These are phyloP conservation scores for Ploceus nigricollis DNA, from an alignment of 2,113 vertebrate species.

Conservation along the genomic window DNA sequence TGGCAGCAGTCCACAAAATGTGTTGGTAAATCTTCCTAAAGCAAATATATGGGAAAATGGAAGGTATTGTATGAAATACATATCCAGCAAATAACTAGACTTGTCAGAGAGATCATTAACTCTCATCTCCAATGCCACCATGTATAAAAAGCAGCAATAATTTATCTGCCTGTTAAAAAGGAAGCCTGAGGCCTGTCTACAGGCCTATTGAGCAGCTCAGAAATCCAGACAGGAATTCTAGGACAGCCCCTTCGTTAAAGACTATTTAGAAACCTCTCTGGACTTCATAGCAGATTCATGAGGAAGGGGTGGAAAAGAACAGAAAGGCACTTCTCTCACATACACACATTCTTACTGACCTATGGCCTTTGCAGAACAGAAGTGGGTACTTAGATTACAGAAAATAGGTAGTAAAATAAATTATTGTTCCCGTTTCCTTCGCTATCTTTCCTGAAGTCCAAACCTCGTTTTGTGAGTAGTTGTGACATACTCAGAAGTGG, in stretches of 20 bases:
- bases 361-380: not conserved
- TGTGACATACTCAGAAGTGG: not conserved
- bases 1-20: not conserved
- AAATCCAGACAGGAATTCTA: not conserved
- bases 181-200: not conserved
- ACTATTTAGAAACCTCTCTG: not conserved
- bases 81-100: not conserved
- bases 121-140: not conserved
- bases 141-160: not conserved
- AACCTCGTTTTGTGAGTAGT: not conserved
- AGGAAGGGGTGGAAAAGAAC: not conserved
- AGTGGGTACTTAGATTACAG: not conserved
- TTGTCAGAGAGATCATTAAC: not conserved
- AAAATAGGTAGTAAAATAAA: not conserved
- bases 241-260: not conserved
- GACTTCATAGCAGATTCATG: not conserved
- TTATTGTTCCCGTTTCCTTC: not conserved
- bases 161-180: not conserved
- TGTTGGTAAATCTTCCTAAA: not conserved
- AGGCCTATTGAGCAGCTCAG: not conserved
- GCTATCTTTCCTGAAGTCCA: not conserved
- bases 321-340: not conserved
- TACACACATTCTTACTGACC: fast-evolving
- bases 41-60: not conserved
- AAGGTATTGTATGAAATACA: not conserved